phyloP scores from a whole-genome alignment of 2,888 invertebrate genomes.

The Ormyrus rosae region DNA sequence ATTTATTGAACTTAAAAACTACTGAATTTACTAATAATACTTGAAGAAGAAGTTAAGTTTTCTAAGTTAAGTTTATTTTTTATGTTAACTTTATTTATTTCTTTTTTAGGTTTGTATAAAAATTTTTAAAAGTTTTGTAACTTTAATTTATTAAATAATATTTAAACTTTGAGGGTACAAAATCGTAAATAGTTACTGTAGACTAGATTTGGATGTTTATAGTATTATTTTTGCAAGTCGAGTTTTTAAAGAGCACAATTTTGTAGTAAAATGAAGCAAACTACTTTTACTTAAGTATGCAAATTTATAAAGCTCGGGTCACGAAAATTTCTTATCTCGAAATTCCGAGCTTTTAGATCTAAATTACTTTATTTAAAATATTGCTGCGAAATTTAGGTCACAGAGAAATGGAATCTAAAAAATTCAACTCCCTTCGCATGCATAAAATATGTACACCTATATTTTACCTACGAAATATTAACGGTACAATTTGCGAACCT shows the following conservation, averaged over 20 bases:
- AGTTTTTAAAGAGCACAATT: neutral
- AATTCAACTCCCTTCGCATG: neutral
- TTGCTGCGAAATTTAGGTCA: neutral
- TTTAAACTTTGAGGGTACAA: too few relatives aligned
- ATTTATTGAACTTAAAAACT: too few relatives aligned
- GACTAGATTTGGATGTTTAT: too few relatives aligned
- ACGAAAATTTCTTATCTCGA: slow-evolving; percentile 43
- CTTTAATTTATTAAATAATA: too few relatives aligned
- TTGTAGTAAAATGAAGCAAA: neutral
- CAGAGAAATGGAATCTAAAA: neutral
- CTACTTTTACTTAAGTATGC: neutral
- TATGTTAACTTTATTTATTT: too few relatives aligned
- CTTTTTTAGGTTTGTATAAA: too few relatives aligned
- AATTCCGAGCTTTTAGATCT: slow-evolving; percentile 19
- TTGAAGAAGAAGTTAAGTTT: too few relatives aligned
- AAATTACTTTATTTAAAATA: neutral
- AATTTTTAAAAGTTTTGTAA: too few relatives aligned
- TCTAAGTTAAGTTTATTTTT: too few relatives aligned
- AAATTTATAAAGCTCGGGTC: slow-evolving; percentile 27
- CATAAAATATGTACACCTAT: neutral
- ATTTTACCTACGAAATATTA: neutral
- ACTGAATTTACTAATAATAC: too few relatives aligned
- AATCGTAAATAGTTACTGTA: too few relatives aligned
- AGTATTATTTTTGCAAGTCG: neutral
- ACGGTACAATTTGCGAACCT: neutral